phyloP scores from a whole-genome alignment of 2,888 invertebrate species.

The Lasioglossum leucozonium region DNA sequence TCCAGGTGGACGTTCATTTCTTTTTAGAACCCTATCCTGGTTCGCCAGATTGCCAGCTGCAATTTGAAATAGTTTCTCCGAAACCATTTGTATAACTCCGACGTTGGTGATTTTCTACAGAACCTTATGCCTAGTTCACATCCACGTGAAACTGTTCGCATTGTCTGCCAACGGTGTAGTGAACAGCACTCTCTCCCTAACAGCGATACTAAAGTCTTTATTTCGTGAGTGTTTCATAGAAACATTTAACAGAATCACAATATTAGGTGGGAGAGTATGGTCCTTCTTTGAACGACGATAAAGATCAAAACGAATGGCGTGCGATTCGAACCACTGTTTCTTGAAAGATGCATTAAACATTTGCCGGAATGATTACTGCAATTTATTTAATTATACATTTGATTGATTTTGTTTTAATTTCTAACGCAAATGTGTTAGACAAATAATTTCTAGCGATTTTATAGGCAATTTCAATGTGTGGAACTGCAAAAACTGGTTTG shows the following conservation, averaged over 20 bases:
- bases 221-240: not conserved
- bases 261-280: not conserved
- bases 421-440: not conserved
- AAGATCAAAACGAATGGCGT: not conserved
- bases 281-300: not conserved
- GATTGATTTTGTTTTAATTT: not conserved
- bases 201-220: not conserved
- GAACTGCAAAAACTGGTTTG: too few relatives aligned
- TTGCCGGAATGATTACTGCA: not conserved
- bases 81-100: constrained; percentile 28
- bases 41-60: constrained; percentile 11
- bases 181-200: not conserved
- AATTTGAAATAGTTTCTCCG: constrained; percentile 43
- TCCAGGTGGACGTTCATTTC: constrained; percentile 6
- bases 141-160: not conserved
- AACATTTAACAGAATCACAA: not conserved
- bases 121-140: constrained; percentile 30
- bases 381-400: not conserved
- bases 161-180: not conserved
- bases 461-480: not conserved
- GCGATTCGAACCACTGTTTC: not conserved
- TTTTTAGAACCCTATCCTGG: constrained; percentile 15
- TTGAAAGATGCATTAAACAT: not conserved
- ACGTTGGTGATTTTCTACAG: constrained; percentile 23
- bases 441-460: not conserved